phyloP scores from a whole-genome alignment of 1,140 invertebrate genomes.

The Araneus ventricosus region DNA sequence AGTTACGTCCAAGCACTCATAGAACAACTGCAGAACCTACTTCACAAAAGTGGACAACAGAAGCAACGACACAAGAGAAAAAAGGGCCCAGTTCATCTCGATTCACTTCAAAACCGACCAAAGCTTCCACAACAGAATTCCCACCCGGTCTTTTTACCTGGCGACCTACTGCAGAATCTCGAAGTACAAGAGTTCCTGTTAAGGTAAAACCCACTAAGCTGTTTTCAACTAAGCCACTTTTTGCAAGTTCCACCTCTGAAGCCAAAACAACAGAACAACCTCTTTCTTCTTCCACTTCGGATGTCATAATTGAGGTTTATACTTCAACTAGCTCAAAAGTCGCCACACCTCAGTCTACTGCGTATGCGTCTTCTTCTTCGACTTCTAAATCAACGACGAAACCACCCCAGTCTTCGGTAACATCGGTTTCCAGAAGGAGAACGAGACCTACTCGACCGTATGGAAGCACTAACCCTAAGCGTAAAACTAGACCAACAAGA shows the following conservation, averaged over 20 bases:
- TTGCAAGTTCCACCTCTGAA: slow-evolving; percentile 76
- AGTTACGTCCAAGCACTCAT: slow-evolving; percentile 12
- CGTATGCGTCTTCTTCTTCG: background rate
- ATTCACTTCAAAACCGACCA: background rate
- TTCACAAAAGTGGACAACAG: background rate
- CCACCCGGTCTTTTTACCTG: slow-evolving; percentile 65
- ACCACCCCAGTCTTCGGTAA: background rate
- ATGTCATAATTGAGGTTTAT: background rate
- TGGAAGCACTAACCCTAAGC: slow-evolving; percentile 33
- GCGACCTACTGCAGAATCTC: slow-evolving; percentile 27
- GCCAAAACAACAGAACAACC: slow-evolving; percentile 73
- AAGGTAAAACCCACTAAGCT: slow-evolving; percentile 63
- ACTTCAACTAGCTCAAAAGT: background rate
- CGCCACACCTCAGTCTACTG: background rate
- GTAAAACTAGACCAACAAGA: slow-evolving; percentile 56
- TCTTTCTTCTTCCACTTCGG: slow-evolving; percentile 75
- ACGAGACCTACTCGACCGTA: slow-evolving; percentile 67
- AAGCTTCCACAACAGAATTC: slow-evolving; percentile 52
- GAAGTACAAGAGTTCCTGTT: background rate
- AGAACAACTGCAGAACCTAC: background rate
- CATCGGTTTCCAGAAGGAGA: slow-evolving; percentile 26
- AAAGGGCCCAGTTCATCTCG: no score
- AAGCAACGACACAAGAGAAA: background rate
- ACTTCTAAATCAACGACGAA: background rate
- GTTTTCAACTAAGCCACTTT: slow-evolving; percentile 68